A percentile compares a stretch with the other conserved stretches of the same genome.
These are phyloP conservation scores for Oegoconia quadripuncta DNA, from an alignment of 2,888 invertebrate species.

Conservation along the genomic window DNA sequence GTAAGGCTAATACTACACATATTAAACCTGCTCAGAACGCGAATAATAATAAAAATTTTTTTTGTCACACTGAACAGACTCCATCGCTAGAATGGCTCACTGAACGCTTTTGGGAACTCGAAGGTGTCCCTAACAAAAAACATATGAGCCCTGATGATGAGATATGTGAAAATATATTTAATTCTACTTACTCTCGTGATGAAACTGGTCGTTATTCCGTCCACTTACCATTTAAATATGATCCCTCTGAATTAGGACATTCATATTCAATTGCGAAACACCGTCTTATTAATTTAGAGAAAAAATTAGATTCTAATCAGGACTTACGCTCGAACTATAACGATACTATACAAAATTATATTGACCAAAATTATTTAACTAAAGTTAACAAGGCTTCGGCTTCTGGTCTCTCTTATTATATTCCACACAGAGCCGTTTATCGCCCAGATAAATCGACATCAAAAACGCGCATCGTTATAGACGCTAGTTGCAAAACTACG, in stretches of 20 bases:
- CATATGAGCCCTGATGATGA: constrained; percentile 9
- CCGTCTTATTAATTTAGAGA: constrained; percentile 2
- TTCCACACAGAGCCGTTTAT: not conserved
- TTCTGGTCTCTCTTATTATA: not conserved
- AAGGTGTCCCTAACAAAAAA: constrained; percentile 9
- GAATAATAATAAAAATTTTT: not conserved
- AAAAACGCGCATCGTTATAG: not conserved
- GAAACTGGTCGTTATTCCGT: constrained; percentile 5
- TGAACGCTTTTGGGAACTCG: constrained; percentile 12
- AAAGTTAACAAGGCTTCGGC: not conserved
- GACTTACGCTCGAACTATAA: constrained; percentile 1
- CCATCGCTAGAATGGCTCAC: constrained; percentile 3
- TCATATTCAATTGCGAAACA: constrained; percentile 2
- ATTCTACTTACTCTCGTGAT: constrained; percentile 1
- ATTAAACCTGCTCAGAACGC: not conserved
- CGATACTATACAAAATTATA: constrained; percentile 3
- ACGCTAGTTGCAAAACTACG: not conserved
- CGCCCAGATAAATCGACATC: too few relatives aligned
- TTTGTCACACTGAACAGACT: not conserved
- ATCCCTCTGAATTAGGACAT: constrained; percentile 1
- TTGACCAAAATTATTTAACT: constrained; percentile 2
- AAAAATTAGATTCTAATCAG: not conserved
- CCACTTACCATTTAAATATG: constrained; percentile 2
- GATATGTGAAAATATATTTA: constrained; percentile 6
- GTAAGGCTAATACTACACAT: constrained; percentile 1